Evolutionary conservation across 2,888 invertebrate species (phyloP), one percentile per base, ranked within the genome.

Genomic region (Ormyrus labotus): DNA sequence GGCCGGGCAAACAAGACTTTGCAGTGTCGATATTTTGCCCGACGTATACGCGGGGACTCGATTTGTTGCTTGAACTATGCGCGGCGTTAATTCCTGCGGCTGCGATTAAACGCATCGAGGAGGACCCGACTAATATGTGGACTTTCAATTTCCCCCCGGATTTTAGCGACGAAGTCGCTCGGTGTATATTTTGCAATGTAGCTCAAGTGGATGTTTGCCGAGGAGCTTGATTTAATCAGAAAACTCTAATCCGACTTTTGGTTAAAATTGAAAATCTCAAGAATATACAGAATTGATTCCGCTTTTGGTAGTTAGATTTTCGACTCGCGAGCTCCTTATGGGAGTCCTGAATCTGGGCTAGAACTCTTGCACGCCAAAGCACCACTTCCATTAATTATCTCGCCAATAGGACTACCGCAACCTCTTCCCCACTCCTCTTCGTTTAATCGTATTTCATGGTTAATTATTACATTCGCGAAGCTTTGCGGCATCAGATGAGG

Each of bases 401-500:
- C 61, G 57, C 68, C 63, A 58, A 58, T 67, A 67, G 75, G 48
- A 61, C 55, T 19, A 50, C 48, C 47, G 45, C 65, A 13, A 5
- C 47, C 47, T 19, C 13, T 57, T 60, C 19, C 50, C 57, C 51
- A 8, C 74, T 19, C 19, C n/a, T 11, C 50, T 71, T 50, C 67
- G 73, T 74, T 75, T 68, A 71, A 72, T 78, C 74, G 71, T 75
- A 79, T 84, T 84, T 83, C 83, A 83, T 78, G 85, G 85, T 83
- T 85, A 85, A 86, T 87, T 83, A 87, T 85, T 85, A 85, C 84
- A 81, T 84, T 85, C 83, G 81, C 76, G 82, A 82, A 82, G 84
- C 84, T 86, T 85, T 80, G 61, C 63, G 57, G 61, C 67, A 83
- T 81, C 82, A 77, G 77, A 83, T 81, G 81, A 81, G 75, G 65